phyloP scores from a whole-genome alignment of 1,140 invertebrate genomes.

The Lepidurus arcticus region DNA sequence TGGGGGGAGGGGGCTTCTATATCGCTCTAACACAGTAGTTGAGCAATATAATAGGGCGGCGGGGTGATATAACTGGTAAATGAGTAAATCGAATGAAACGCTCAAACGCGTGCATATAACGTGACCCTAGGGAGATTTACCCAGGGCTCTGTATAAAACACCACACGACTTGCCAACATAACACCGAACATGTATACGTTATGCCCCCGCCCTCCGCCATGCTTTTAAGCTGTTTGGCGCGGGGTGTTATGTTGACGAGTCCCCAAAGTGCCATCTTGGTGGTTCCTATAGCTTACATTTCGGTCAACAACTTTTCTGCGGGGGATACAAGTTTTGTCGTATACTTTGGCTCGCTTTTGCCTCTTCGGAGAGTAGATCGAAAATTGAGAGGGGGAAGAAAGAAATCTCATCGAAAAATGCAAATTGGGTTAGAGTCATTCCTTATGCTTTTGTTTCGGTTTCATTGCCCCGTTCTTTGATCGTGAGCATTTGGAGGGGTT shows the following conservation, averaged over 20 bases:
- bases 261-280: constrained; percentile 2
- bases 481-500: no score
- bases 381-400: background rate
- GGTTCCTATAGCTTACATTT: background rate
- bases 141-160: background rate
- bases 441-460: background rate
- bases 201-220: background rate
- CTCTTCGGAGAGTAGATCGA: background rate
- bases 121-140: background rate
- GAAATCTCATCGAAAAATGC: constrained; percentile 1
- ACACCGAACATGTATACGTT: background rate
- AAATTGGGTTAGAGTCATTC: background rate
- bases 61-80: background rate
- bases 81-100: constrained; percentile 19
- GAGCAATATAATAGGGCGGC: background rate
- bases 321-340: background rate
- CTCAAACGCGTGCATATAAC: constrained; percentile 9
- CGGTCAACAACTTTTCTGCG: constrained; percentile 11
- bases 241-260: constrained; percentile 1
- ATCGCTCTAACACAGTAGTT: no score
- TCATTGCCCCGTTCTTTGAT: no score
- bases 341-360: background rate
- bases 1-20: no score
- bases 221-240: background rate
- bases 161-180: background rate